These are phyloP conservation scores for Argynnis bischoffii DNA, from an alignment of 2,888 invertebrate species.

Conservation along the genomic window DNA sequence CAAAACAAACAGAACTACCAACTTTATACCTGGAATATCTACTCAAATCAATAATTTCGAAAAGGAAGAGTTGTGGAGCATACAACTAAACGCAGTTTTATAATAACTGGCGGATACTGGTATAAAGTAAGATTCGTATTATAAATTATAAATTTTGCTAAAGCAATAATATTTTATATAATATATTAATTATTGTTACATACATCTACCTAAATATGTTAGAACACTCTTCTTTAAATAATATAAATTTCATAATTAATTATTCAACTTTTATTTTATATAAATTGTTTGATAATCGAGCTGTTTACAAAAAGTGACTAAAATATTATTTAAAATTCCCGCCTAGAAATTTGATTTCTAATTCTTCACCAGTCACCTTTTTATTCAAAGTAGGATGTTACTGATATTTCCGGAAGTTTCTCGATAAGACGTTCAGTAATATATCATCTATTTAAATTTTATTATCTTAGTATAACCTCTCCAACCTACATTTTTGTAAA, in stretches of 20 bases:
- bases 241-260: neutral
- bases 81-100: too few relatives aligned
- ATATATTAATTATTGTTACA: too few relatives aligned
- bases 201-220: too few relatives aligned
- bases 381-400: neutral
- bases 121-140: too few relatives aligned
- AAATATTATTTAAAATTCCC: conserved; percentile 1
- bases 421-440: conserved; percentile 20
- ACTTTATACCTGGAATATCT: conserved; percentile 42
- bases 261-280: neutral
- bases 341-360: neutral
- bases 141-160: too few relatives aligned
- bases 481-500: neutral
- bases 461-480: neutral
- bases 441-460: neutral
- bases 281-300: neutral
- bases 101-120: too few relatives aligned
- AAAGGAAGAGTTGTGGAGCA: neutral
- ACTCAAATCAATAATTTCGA: conserved; percentile 46
- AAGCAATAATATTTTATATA: too few relatives aligned
- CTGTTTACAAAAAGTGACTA: neutral
- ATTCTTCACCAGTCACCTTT: too few relatives aligned
- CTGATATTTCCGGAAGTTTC: conserved; percentile 54
- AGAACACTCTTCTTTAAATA: too few relatives aligned
- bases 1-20: conserved; percentile 63